phyloP scores from a whole-genome alignment of 2,113 vertebrate genomes.

The Colaptes auratus region DNA sequence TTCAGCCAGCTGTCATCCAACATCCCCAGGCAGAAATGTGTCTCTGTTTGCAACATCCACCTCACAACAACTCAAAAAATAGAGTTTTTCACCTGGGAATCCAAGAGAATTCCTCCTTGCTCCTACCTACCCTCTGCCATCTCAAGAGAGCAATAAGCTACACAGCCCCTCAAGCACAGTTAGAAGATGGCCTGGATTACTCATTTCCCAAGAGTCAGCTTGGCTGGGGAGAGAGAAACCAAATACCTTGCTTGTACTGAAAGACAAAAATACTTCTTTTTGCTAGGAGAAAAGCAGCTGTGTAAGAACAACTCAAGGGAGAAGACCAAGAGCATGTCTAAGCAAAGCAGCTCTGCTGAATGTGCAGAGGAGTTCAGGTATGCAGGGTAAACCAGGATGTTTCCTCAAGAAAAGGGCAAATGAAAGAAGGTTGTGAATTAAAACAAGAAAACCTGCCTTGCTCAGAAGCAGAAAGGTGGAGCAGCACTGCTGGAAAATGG shows the following conservation, averaged over 20 bases:
- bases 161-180: accelerated
- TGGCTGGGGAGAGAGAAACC: not conserved
- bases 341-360: not conserved
- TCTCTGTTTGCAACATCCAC: not conserved
- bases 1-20: no score
- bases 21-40: not conserved
- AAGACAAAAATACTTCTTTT: not conserved
- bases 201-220: not conserved
- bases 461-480: not conserved
- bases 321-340: not conserved
- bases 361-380: not conserved
- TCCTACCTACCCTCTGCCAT: not conserved
- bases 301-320: not conserved
- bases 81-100: not conserved
- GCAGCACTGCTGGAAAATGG: accelerated
- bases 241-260: not conserved
- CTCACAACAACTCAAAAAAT: not conserved
- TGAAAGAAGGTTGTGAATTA: not conserved
- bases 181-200: not conserved
- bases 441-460: not conserved
- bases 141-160: not conserved
- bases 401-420: not conserved
- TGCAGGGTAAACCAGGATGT: not conserved
- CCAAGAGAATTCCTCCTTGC: not conserved
- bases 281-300: not conserved